Evolutionary conservation across 2,888 invertebrate species (phyloP).

Genomic region (Drosophila suboccidentalis): DNA sequence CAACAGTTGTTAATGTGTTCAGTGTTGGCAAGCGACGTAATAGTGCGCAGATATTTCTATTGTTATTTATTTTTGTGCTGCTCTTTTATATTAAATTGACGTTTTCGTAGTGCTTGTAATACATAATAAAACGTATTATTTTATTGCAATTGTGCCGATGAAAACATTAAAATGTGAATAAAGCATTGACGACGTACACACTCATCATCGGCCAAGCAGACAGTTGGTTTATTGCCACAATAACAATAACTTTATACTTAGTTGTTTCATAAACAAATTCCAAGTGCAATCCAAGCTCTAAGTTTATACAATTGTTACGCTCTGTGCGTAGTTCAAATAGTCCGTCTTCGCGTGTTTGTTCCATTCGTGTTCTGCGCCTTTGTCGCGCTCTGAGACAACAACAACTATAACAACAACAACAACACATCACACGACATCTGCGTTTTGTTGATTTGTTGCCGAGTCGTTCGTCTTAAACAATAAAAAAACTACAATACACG

Average conservation of each 20-base stretch:
- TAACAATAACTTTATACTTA: constrained; percentile 22
- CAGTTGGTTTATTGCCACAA: constrained; percentile 40
- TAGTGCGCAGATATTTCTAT: constrained; percentile 30
- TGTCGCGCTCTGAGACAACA: constrained; percentile 27
- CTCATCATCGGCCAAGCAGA: constrained; percentile 22
- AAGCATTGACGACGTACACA: constrained; percentile 6
- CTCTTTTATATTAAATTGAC: constrained; percentile 17
- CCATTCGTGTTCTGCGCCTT: constrained; percentile 44
- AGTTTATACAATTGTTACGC: constrained; percentile 33
- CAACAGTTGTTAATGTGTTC: constrained; percentile 42
- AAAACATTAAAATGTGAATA: neutral
- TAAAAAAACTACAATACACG: constrained; percentile 51
- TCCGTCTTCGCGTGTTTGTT: constrained; percentile 13
- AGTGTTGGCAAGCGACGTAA: constrained; percentile 5
- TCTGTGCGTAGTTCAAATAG: constrained; percentile 39
- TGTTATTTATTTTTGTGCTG: constrained; percentile 44
- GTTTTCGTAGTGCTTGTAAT: constrained; percentile 1
- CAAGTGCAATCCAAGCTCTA: constrained; percentile 31
- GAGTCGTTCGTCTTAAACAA: constrained; percentile 52
- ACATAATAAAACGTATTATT: neutral
- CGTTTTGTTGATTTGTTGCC: constrained; percentile 73
- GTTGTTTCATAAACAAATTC: constrained; percentile 41
- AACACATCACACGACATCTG: constrained; percentile 49
- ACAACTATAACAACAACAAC: constrained; percentile 27
- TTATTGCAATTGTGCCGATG: neutral